A percentile compares a stretch with the other conserved stretches of the same genome.
Evolutionary conservation across 2,797 vertebrate genomes (phyloP).

Genomic region (Tolypeutes matacus): DNA sequence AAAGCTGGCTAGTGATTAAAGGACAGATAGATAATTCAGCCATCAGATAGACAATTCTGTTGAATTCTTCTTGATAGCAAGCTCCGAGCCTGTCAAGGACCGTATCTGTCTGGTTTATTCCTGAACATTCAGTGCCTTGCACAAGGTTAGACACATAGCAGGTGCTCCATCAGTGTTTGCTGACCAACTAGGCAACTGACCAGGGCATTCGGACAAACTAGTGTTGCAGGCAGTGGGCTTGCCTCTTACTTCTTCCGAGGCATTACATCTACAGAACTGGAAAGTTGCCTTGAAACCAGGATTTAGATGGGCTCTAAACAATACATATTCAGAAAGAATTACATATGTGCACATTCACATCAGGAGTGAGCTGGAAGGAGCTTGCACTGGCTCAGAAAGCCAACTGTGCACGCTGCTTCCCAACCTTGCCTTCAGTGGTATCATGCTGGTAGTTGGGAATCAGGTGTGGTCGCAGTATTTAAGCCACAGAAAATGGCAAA

Average conservation of each 20-base stretch:
- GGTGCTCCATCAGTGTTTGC: background rate
- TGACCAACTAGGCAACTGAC: background rate
- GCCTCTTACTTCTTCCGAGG: background rate
- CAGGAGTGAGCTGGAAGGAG: background rate
- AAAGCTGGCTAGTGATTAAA: background rate
- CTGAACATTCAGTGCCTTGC: background rate
- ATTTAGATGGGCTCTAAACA: background rate
- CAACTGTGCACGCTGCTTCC: background rate
- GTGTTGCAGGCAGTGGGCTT: background rate
- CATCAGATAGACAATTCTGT: background rate
- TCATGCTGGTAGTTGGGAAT: background rate
- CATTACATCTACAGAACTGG: background rate
- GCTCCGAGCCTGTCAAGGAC: background rate
- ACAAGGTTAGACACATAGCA: background rate
- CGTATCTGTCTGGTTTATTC: background rate
- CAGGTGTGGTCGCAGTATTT: background rate
- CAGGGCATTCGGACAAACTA: background rate
- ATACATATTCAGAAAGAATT: background rate
- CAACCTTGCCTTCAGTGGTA: rapidly evolving
- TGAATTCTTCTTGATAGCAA: background rate
- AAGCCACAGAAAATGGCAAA: rapidly evolving
- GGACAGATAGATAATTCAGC: background rate
- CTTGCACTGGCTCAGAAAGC: background rate
- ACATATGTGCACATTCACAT: background rate
- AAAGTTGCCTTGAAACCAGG: background rate